phyloP scores from a whole-genome alignment of 92 coral and sea anemone genomes.

The Pocillopora meandrina region DNA sequence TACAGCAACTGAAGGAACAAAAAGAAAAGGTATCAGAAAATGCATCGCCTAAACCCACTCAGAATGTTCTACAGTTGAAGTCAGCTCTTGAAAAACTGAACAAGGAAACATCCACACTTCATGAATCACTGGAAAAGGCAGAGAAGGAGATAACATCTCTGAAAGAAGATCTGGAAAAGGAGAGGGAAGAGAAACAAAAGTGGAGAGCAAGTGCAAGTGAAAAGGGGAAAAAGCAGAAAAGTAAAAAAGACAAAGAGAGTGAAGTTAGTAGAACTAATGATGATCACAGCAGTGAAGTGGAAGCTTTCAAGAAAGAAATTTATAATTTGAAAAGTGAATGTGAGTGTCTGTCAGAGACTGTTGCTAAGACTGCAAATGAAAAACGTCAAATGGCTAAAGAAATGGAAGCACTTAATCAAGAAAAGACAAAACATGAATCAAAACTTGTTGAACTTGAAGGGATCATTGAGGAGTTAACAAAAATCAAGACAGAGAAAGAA shows the following conservation, averaged over 20 bases:
- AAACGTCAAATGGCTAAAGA: conserved; percentile 69
- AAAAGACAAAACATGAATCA: conserved; percentile 57
- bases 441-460: conserved; percentile 58
- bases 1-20: conserved; percentile 39
- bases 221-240: conserved; percentile 50
- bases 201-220: conserved; percentile 35
- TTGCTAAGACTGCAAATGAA: conserved; percentile 77
- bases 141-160: conserved; percentile 73
- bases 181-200: conserved; percentile 62
- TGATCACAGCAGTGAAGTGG: conserved; percentile 49
- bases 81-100: conserved; percentile 91
- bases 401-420: conserved; percentile 59
- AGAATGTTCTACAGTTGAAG: conserved; percentile 69
- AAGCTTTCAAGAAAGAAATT: conserved; percentile 60
- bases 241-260: conserved; percentile 33
- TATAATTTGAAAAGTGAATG: conserved; percentile 74
- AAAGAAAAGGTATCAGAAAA: conserved; percentile 46
- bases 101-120: conserved; percentile 84
- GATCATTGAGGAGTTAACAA: conserved; percentile 45
- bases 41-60: conserved; percentile 45
- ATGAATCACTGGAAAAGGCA: conserved; percentile 81
- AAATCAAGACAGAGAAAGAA: conserved; percentile 57
- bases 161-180: conserved; percentile 68
- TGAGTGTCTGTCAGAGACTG: conserved; percentile 79
- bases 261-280: conserved; percentile 27